Conservation (phyloP, 1,140 invertebrate species). For the Schlechtendalia chinensis region DNA sequence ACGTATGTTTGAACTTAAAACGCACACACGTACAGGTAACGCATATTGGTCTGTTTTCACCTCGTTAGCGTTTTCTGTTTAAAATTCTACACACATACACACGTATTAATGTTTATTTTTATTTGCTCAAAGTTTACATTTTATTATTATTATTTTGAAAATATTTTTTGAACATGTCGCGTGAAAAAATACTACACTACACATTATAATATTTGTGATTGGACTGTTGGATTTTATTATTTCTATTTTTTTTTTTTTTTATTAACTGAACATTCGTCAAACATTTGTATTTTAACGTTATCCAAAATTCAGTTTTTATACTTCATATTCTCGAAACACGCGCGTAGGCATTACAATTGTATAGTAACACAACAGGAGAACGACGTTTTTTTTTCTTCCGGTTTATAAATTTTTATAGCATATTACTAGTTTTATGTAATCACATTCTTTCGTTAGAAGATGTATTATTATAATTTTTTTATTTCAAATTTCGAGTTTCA, state of each 20-base stretch:
- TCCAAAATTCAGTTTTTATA: not conserved
- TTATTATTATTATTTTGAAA: not conserved
- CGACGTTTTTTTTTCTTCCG: too few species aligned
- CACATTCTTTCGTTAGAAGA: too few species aligned
- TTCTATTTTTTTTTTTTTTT: not conserved
- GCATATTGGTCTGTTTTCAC: too few species aligned
- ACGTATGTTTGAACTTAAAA: too few species aligned
- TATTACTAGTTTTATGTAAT: too few species aligned
- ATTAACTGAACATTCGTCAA: not conserved
- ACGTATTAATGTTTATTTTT: not conserved
- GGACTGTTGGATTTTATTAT: not conserved
- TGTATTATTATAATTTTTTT: too few species aligned
- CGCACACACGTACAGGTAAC: too few species aligned
- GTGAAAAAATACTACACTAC: not conserved
- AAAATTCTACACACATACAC: too few species aligned
- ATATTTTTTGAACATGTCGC: not conserved
- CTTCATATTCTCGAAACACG: not conserved
- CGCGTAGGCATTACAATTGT: not conserved
- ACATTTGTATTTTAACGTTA: not conserved
- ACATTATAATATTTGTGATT: not conserved
- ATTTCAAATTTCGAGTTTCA: too few species aligned
- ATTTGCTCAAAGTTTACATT: not conserved
- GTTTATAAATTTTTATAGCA: too few species aligned
- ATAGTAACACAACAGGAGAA: too few species aligned
- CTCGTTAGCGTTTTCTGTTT: not conserved